A percentile compares a stretch with the other conserved stretches of the same genome.
Evolutionary conservation across 2,888 invertebrate genomes (phyloP).

Genomic region (Chaitophorus viminalis): DNA sequence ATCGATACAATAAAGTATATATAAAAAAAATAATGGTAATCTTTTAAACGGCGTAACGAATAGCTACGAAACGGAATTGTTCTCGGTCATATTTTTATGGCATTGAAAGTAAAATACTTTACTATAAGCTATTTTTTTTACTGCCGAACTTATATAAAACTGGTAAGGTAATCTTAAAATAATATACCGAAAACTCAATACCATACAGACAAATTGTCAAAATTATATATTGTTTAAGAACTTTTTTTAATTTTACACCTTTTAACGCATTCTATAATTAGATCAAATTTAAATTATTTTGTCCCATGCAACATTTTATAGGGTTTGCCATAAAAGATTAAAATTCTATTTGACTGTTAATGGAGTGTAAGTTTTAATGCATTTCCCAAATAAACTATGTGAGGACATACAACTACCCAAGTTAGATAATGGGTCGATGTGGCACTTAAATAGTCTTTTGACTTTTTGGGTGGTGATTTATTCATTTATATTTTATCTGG

Average conservation of each 20-base stretch:
- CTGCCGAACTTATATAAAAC: too few relatives aligned
- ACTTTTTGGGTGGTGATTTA: slow-evolving; percentile 33
- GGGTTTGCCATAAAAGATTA: slow-evolving; percentile 18
- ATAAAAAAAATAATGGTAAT: too few relatives aligned
- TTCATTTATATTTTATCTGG: slow-evolving; percentile 26
- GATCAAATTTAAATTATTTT: slow-evolving; percentile 12
- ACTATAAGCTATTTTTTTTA: too few relatives aligned
- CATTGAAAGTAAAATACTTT: too few relatives aligned
- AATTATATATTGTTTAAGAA: not conserved
- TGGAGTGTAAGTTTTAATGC: slow-evolving; percentile 47
- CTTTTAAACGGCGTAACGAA: too few relatives aligned
- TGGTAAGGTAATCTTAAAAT: too few relatives aligned
- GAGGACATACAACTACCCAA: slow-evolving; percentile 44
- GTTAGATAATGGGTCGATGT: slow-evolving; percentile 46
- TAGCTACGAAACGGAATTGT: too few relatives aligned
- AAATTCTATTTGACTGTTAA: slow-evolving; percentile 34
- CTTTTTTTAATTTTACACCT: not conserved
- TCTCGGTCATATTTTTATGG: too few relatives aligned
- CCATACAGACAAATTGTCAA: too few relatives aligned
- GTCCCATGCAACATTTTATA: not conserved
- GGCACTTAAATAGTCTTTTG: not conserved
- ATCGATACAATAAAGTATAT: too few relatives aligned
- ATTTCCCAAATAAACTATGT: slow-evolving; percentile 50
- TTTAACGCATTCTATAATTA: slow-evolving; percentile 27
- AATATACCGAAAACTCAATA: too few relatives aligned